Conservation (phyloP, 1,140 invertebrate species). For the Achatina immaculata region DNA sequence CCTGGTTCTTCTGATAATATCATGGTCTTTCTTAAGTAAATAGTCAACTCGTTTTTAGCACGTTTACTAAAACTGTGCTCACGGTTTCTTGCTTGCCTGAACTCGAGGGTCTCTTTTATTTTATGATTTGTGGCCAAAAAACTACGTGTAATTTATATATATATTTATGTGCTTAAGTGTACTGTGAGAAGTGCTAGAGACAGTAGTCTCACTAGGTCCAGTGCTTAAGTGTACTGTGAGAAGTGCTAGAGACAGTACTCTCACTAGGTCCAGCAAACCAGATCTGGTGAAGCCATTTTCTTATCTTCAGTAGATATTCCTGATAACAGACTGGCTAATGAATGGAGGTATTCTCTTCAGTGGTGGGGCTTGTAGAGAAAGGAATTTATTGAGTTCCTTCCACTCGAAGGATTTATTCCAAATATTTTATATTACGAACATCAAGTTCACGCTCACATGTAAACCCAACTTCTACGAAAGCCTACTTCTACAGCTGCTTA, state of each 20-base stretch:
- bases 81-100: no score
- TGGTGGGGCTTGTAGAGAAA: background rate
- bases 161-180: background rate
- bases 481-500: no score
- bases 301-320: no score
- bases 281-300: no score
- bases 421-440: background rate
- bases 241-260: background rate
- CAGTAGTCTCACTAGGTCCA: background rate
- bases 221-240: background rate
- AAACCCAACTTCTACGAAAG: background rate
- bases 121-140: no score
- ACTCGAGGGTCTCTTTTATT: no score
- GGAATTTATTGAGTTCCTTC: background rate
- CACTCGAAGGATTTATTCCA: background rate
- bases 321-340: no score
- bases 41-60: no score
- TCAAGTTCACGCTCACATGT: background rate
- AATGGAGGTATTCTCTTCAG: background rate
- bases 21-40: no score
- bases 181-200: background rate
- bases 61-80: no score
- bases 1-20: no score
- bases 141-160: background rate
- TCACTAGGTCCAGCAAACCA: no score